These are phyloP conservation scores for Parnassius mnemosyne DNA, from an alignment of 2,888 invertebrate genomes.

Conservation along the genomic window DNA sequence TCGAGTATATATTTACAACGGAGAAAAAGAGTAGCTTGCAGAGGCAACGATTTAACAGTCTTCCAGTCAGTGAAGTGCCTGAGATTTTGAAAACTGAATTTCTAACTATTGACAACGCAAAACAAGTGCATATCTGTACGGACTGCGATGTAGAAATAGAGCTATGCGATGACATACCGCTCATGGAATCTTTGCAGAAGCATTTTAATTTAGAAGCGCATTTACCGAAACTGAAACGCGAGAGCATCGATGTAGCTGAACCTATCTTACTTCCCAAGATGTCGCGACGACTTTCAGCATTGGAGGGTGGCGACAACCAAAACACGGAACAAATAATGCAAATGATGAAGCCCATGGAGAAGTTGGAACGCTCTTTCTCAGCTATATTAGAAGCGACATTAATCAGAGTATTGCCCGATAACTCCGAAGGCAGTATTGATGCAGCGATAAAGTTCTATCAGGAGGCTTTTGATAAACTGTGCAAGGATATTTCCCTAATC, in stretches of 20 bases:
- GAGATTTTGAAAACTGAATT: constrained; percentile 67
- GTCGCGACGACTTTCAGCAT: constrained; percentile 66
- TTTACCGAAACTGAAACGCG: constrained; percentile 63
- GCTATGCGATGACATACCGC: constrained; percentile 64
- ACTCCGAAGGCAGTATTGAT: constrained; percentile 65
- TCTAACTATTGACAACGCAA: constrained; percentile 54
- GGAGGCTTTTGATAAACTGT: constrained; percentile 56
- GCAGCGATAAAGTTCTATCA: constrained; percentile 66
- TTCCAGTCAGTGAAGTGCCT: constrained; percentile 71
- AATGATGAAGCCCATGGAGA: constrained; percentile 56
- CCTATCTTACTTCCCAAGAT: constrained; percentile 67
- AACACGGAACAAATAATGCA: constrained; percentile 53
- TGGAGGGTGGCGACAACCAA: constrained; percentile 60
- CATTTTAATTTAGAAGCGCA: constrained; percentile 68
- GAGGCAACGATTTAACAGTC: constrained; percentile 69
- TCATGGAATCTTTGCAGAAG: constrained; percentile 71
- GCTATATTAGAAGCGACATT: constrained; percentile 58
- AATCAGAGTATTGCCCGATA: constrained; percentile 64
- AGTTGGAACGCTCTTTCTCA: constrained; percentile 56
- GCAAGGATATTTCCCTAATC: constrained; percentile 50
- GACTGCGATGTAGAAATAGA: constrained; percentile 72
- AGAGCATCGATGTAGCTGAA: constrained; percentile 70
- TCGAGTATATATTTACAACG: constrained; percentile 73
- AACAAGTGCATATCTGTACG: constrained; percentile 71
- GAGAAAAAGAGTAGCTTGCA: constrained; percentile 71